Base-by-base conservation (phyloP, 2,797 vertebrate species). In the Peromyscus melanophrys region DNA sequence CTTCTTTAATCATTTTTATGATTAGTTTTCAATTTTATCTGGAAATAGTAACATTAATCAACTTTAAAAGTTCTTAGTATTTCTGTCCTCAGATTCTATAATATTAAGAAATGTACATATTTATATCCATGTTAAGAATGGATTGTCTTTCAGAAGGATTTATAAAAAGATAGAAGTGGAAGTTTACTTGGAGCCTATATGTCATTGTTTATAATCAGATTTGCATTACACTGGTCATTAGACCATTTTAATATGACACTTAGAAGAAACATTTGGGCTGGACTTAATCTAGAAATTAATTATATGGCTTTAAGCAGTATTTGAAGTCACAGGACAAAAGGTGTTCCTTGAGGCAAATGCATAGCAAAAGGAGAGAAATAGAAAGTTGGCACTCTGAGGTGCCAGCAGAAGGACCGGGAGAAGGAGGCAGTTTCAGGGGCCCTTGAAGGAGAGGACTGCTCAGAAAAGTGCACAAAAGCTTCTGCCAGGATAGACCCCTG, bases 41-140 rank as follows among this genome's bases (percentile, higher is more conserved):
- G 37, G 17, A 89, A 85, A 89, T 94, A 82, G 34, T 95, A 23
- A 63, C 57, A 63, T 86, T 80, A 89, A 90, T 93, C 46, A 82
- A 69, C 65, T 96, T 93, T 85, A 86, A 95, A 19, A 61, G 11
- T 96, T 88, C 29, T 90, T 95, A 82, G 57, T 93, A 83, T 95
- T 92, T 93, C 13, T 95, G 88, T 49, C 65, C 34, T 96, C 8
- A 87, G 71, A 81, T 87, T 93, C 37, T 95, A 0, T 85, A 89
- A 76, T 29, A 77, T 37, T 52, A 89, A 85, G 49, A 91, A 37
- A 43, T 0, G 19, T 16, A 52, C 4, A 29, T 37, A 76, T 84
- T 1, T 76, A 29, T 76, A 25, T 92, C 27, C 86, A 92, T 85
- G 52, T 55, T 95, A 77, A 89, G 71, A 89, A 55, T 19, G 16